A percentile compares a stretch with the other conserved stretches of the same genome.
phyloP scores from a whole-genome alignment of 23 tunicate species.

The Aplidium turbinatum region DNA sequence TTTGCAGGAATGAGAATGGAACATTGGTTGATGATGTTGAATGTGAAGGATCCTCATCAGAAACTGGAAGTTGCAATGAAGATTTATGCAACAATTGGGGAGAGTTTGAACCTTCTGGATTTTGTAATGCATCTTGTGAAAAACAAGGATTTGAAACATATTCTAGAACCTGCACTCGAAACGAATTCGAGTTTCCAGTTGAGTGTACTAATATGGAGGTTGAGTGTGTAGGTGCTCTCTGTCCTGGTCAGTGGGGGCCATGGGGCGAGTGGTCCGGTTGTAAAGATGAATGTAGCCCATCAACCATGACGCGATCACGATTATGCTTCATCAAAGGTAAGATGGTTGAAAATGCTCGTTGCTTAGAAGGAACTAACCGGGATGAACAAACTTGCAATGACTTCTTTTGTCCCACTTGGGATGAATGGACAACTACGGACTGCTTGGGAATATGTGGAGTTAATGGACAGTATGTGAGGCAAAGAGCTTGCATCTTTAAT shows the following conservation, averaged over 20 bases:
- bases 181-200: not conserved
- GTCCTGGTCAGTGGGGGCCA: conserved; percentile 34
- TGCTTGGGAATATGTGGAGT: not conserved
- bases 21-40: too few relatives aligned
- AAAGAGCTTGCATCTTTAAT: not conserved
- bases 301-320: conserved; percentile 6
- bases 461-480: not conserved
- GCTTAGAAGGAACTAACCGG: not conserved
- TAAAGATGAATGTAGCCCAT: conserved; percentile 22
- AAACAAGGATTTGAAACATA: not conserved
- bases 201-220: not conserved
- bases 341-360: not conserved
- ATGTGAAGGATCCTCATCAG: too few relatives aligned
- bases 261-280: conserved; percentile 44
- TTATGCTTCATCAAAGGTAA: conserved; percentile 6
- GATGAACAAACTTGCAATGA: conserved; percentile 27
- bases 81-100: too few relatives aligned
- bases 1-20: too few relatives aligned
- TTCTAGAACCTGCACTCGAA: conserved; percentile 11
- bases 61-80: too few relatives aligned
- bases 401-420: conserved; percentile 29
- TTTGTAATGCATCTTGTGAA: conserved; percentile 38
- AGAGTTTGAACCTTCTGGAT: conserved; percentile 8
- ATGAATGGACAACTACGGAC: conserved; percentile 13
- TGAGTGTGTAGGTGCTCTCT: conserved; percentile 18